Evolutionary conservation across 2,888 invertebrate species (phyloP), one percentile per base, ranked within the genome.

Genomic region (Chrysolina americana): DNA sequence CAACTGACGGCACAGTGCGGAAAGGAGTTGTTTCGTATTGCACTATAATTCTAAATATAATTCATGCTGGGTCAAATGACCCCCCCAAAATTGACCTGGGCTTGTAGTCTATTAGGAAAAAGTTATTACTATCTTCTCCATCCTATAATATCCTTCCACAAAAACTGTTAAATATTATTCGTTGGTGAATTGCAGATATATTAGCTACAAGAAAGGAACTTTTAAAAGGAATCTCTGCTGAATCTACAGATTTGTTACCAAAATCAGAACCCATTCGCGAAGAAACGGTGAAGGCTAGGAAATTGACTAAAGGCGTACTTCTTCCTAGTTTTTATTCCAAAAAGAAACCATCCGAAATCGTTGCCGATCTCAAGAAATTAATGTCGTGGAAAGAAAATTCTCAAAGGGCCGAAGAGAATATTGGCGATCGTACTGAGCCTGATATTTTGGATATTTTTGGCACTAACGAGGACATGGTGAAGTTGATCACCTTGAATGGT

Each of bases 371-470:
- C 44, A 78, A 71, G 63, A 80, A 78, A 62, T 56, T 84, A 36
- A 65, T 83, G 11, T 17, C 68, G 17, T 79, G 76, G 76, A 80
- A 80, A 69, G 73, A 81, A 50, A 66, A 73, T 47, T 59, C 62
- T 23, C 59, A 71, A 17, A 71, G 56, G 19, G 66, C 47, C 5
- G 63, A 64, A 48, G 44, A 48, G 10, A 50, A 44, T 0, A 71
- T 68, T 19, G 74, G 62, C 15, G 70, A 70, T 64, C 53, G 41
- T 59, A 68, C 47, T 9, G 41, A 76, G 68, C 65, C 78, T 41
- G 82, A 81, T 69, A 73, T 83, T 65, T 68, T 84, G 19, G 79
- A 85, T 68, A 53, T 87, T 48, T 86, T 86, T 72, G 86, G 85
- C 6, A 65, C 74, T 6, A 74, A 78, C 13, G 68, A 78, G 10